These are phyloP conservation scores for Pelobates fuscus DNA, from an alignment of 2,113 vertebrate species.

Conservation along the genomic window DNA sequence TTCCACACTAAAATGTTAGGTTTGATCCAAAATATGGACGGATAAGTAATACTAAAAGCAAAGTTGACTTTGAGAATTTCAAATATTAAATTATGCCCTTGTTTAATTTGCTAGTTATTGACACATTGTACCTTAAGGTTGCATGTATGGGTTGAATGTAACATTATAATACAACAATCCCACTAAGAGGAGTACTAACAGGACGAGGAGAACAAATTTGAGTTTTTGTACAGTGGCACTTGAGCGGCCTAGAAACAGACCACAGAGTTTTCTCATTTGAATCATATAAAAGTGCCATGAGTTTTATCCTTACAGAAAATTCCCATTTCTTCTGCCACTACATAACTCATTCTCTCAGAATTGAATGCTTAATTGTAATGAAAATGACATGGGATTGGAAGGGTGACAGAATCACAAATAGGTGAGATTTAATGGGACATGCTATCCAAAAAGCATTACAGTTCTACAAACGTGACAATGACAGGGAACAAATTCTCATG, in stretches of 20 bases:
- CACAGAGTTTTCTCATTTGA: too few relatives aligned
- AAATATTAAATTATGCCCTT: too few relatives aligned
- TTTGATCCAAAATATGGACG: too few relatives aligned
- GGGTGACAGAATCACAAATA: conserved; percentile 39
- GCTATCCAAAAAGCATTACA: conserved; percentile 20
- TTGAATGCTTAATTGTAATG: conserved; percentile 47
- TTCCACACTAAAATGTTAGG: too few relatives aligned
- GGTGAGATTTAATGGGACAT: conserved; percentile 44
- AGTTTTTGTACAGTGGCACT: neutral
- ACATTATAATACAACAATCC: too few relatives aligned
- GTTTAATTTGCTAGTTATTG: too few relatives aligned
- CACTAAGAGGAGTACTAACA: neutral
- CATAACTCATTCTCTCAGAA: conserved; percentile 33
- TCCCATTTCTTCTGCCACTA: conserved; percentile 38
- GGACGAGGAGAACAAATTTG: neutral
- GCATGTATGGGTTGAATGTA: too few relatives aligned
- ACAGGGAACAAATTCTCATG: conserved; percentile 37
- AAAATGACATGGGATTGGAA: conserved; percentile 31
- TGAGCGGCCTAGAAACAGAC: neutral
- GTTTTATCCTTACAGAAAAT: conserved; percentile 22
- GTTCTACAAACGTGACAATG: conserved; percentile 33
- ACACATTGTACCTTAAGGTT: too few relatives aligned
- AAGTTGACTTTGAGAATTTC: too few relatives aligned
- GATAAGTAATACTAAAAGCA: too few relatives aligned
- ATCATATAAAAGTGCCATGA: neutral